A percentile compares a stretch with the other conserved stretches of the same genome.
Conservation (phyloP, 2,888 invertebrate genomes). For the Alloplasta piceator region DNA sequence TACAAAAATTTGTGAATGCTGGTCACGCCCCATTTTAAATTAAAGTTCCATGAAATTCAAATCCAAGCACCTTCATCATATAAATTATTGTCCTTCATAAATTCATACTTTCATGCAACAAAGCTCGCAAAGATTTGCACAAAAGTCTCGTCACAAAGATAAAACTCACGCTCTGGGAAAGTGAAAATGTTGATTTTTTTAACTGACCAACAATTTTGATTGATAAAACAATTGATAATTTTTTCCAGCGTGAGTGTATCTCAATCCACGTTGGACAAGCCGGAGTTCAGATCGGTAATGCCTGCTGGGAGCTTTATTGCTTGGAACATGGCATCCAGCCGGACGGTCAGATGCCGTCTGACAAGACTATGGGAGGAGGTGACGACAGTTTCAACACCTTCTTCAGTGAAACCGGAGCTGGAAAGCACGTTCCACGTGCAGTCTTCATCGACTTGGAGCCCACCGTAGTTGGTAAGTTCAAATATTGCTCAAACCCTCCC, state of each 20-base stretch:
- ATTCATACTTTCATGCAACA: too few species aligned
- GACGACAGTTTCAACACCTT: conserved; percentile 92
- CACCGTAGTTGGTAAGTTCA: conserved; percentile 90
- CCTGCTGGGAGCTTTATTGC: conserved; percentile 93
- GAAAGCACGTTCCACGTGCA: conserved; percentile 93
- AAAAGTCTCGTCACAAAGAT: too few species aligned
- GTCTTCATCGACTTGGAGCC: conserved; percentile 96
- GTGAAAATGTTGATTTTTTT: too few species aligned
- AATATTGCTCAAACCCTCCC: too few species aligned
- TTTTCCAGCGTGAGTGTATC: conserved; percentile 91
- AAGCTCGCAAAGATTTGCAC: too few species aligned
- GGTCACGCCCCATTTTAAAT: too few species aligned
- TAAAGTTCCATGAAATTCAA: too few species aligned
- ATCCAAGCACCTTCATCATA: too few species aligned
- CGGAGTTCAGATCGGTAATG: conserved; percentile 93
- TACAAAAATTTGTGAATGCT: too few species aligned
- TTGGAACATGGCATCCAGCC: conserved; percentile 93
- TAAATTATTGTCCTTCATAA: too few species aligned
- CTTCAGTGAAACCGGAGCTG: conserved; percentile 90
- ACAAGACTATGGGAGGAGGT: conserved; percentile 89
- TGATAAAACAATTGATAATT: not conserved
- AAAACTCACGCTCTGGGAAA: not conserved
- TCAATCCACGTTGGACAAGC: conserved; percentile 94
- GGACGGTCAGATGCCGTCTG: conserved; percentile 94
- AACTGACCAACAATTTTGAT: too few species aligned